These are phyloP conservation scores for Lepus townsendii DNA, from an alignment of 2,797 vertebrate species.

Conservation along the genomic window DNA sequence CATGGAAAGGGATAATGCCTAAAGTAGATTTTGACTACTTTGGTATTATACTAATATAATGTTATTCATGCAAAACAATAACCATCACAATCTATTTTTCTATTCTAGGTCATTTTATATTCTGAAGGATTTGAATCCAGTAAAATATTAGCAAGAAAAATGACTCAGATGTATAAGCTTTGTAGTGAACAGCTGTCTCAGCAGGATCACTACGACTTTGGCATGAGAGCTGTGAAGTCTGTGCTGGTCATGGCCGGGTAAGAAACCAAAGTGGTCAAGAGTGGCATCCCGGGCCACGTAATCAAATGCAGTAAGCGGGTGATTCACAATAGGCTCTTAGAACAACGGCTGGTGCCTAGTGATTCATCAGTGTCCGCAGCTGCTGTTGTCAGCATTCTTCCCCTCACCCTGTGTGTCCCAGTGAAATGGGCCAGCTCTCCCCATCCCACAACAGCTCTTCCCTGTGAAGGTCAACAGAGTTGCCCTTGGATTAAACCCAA, in stretches of 20 bases:
- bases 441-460: not conserved
- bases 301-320: not conserved
- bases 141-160: conserved; percentile 93
- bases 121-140: conserved; percentile 95
- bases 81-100: not conserved
- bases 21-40: not conserved
- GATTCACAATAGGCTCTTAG: not conserved
- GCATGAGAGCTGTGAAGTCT: conserved; percentile 94
- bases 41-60: not conserved
- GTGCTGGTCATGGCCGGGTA: conserved; percentile 95
- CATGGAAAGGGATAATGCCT: not conserved
- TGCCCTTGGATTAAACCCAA: not conserved
- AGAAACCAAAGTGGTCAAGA: conserved; percentile 71
- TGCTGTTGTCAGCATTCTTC: not conserved
- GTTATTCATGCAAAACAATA: conserved; percentile 5
- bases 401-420: not conserved
- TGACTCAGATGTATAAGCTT: conserved; percentile 96
- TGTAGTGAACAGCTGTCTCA: conserved; percentile 96
- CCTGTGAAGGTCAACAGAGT: not conserved
- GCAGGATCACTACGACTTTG: conserved; percentile 95
- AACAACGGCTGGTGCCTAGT: not conserved
- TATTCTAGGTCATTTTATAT: conserved; percentile 92
- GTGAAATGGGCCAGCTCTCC: not conserved
- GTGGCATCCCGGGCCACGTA: not conserved
- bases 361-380: not conserved